Conservation (phyloP, 2,113 vertebrate species). For the Corvus hawaiiensis region DNA sequence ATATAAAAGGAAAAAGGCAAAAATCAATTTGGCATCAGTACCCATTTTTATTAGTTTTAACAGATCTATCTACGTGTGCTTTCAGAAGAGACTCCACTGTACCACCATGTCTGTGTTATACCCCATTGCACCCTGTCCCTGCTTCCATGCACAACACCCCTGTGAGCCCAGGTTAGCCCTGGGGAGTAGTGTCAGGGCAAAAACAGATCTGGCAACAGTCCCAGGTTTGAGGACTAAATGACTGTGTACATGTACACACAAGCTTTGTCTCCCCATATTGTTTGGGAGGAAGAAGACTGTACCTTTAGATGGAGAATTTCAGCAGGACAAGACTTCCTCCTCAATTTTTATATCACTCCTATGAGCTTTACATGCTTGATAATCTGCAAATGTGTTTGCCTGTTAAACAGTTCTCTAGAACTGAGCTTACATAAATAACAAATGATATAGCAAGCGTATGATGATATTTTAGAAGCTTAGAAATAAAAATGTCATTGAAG, state of each 20-base stretch:
- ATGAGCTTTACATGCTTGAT: background rate
- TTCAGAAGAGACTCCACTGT: background rate
- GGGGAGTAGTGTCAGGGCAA: background rate
- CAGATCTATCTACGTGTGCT: background rate
- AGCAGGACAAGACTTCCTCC: background rate
- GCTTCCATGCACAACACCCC: background rate
- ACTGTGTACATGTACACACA: background rate
- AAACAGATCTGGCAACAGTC: background rate
- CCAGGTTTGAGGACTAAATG: background rate
- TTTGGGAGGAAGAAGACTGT: background rate
- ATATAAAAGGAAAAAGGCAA: background rate
- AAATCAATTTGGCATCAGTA: background rate
- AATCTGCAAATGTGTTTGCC: background rate
- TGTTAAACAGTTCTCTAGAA: background rate
- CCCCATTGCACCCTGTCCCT: fast-evolving
- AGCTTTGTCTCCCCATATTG: background rate
- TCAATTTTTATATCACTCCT: background rate
- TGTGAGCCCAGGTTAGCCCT: background rate
- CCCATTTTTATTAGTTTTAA: background rate
- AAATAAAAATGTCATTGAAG: slow-evolving; percentile 21
- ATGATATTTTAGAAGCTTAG: slow-evolving; percentile 2
- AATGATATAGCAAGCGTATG: background rate
- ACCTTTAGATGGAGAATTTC: background rate
- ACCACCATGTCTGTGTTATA: fast-evolving
- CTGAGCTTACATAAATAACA: slow-evolving; percentile 7